phyloP scores from a whole-genome alignment of 2,888 invertebrate genomes.

The Sylvicola cinctus region DNA sequence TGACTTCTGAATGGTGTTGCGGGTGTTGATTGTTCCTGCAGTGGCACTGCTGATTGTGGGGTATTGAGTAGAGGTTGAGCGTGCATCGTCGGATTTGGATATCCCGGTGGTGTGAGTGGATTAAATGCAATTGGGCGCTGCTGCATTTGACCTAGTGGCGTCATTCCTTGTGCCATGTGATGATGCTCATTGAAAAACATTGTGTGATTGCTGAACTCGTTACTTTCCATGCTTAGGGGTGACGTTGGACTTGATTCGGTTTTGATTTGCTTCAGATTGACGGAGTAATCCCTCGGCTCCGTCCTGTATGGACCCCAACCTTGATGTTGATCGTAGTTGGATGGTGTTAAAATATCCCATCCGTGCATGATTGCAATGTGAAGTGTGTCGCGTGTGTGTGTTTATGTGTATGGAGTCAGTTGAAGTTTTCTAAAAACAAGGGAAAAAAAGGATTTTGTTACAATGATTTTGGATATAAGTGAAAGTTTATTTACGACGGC shows the following conservation, averaged over 20 bases:
- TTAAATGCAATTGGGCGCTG: slow-evolving; percentile 17
- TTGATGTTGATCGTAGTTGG: not conserved
- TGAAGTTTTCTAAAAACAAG: no score
- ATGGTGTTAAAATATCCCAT: slow-evolving; percentile 5
- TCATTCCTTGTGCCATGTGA: no score
- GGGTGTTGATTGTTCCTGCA: slow-evolving; percentile 1
- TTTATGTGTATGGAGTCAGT: no score
- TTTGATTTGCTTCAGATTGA: no score
- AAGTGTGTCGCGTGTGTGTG: no score
- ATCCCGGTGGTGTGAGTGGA: slow-evolving; percentile 38
- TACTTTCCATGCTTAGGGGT: slow-evolving; percentile 28
- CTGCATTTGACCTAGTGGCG: no score
- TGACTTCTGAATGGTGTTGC: slow-evolving; percentile 1
- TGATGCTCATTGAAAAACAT: not conserved
- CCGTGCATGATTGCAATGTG: slow-evolving; percentile 2
- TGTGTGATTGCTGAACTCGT: slow-evolving; percentile 13
- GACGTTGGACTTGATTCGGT: slow-evolving; percentile 28
- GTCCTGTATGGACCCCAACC: not conserved
- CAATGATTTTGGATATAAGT: no score
- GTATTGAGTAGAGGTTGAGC: not conserved
- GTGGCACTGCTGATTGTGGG: slow-evolving; percentile 1
- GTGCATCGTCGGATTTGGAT: slow-evolving; percentile 17
- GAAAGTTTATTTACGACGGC: no score
- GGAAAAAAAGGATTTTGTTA: no score
- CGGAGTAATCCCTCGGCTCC: no score